These are phyloP conservation scores for Parus major DNA, from an alignment of 2,113 vertebrate species.

Conservation along the genomic window DNA sequence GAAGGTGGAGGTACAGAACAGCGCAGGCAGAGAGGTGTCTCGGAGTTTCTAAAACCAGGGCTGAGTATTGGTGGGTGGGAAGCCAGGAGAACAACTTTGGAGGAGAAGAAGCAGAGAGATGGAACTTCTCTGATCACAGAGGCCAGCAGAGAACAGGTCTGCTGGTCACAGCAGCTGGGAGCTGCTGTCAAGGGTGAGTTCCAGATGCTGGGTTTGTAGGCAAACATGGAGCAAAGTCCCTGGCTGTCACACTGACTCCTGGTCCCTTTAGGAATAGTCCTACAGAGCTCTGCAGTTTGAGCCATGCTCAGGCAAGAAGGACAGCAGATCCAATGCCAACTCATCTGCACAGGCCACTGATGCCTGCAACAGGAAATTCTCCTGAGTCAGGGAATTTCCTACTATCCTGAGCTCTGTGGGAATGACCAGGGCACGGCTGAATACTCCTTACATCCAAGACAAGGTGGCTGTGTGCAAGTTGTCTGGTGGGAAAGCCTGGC, in stretches of 20 bases:
- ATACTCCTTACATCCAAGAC: rapidly evolving
- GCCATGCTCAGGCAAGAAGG: not conserved
- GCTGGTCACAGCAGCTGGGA: not conserved
- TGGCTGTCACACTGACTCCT: not conserved
- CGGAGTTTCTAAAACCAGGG: not conserved
- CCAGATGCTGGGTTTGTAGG: not conserved
- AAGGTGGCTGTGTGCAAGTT: not conserved
- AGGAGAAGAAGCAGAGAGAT: not conserved
- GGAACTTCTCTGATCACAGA: not conserved
- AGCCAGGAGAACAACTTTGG: not conserved
- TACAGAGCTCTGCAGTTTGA: not conserved
- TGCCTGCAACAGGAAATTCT: not conserved
- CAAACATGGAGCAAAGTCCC: not conserved
- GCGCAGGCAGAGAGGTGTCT: rapidly evolving
- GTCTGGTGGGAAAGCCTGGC: not conserved
- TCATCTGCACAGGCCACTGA: not conserved
- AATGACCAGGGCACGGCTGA: not conserved
- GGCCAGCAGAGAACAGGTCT: not conserved
- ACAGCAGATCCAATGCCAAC: not conserved
- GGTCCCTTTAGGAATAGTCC: not conserved
- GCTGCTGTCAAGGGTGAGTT: not conserved
- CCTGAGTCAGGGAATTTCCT: not conserved
- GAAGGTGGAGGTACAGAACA: not conserved
- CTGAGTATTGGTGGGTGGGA: not conserved
- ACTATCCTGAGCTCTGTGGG: not conserved